Conservation (phyloP, 2,888 invertebrate species). For the Copidosoma aretas region DNA sequence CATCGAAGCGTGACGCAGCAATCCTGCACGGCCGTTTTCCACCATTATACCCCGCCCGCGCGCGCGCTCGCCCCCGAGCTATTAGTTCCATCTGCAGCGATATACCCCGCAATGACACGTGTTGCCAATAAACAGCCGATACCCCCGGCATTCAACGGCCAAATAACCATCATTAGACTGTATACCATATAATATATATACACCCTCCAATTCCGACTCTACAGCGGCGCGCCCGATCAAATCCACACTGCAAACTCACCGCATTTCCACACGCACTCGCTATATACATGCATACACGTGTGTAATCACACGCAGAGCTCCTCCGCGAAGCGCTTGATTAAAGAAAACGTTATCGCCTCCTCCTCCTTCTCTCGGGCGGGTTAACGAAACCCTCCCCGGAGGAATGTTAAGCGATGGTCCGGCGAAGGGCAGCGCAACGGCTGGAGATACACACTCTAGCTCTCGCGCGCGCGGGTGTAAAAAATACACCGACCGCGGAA, state of each 20-base stretch:
- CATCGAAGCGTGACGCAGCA: background rate
- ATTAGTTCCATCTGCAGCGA: constrained; percentile 1
- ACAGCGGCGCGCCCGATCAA: background rate
- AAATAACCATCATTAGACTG: background rate
- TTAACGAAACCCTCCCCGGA: background rate
- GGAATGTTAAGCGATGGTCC: constrained; percentile 31
- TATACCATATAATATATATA: too few relatives aligned
- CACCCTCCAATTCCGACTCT: too few relatives aligned
- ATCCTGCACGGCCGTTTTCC: background rate
- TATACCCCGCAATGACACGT: background rate
- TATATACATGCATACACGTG: background rate
- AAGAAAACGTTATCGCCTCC: background rate
- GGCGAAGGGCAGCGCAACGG: constrained; percentile 11
- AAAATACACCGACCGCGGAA: constrained; percentile 1
- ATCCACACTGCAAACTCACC: background rate
- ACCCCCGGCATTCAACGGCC: background rate
- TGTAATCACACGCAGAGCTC: too few relatives aligned
- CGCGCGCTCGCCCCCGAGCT: background rate
- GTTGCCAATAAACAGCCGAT: background rate
- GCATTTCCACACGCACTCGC: background rate
- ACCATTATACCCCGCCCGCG: background rate
- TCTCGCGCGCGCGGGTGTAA: constrained; percentile 2
- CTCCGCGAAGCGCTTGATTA: background rate
- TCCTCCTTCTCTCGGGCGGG: too few relatives aligned
- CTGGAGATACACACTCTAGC: background rate